Evolutionary conservation across 2,888 invertebrate species (phyloP).

Genomic region (Xestoiulus laeticollis): DNA sequence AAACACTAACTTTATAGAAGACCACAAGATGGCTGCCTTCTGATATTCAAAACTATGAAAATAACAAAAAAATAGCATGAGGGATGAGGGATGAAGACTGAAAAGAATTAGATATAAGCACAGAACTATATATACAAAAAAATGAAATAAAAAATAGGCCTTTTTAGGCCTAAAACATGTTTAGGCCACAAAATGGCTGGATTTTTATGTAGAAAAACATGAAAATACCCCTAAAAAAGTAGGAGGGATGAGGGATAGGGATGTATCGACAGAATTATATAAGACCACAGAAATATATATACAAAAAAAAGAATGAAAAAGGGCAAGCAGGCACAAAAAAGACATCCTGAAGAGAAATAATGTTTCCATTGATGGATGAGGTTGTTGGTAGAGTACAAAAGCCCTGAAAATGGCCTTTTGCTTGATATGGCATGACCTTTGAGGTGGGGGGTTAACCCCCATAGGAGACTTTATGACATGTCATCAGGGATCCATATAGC

Average conservation of each 20-base stretch:
- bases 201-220: neutral
- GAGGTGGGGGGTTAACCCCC: neutral
- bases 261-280: neutral
- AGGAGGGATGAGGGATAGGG: conserved; percentile 12
- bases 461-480: conserved; percentile 22
- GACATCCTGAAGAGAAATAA: conserved; percentile 23
- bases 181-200: conserved; percentile 1
- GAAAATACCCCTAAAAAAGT: neutral
- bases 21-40: neutral
- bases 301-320: neutral
- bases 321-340: neutral
- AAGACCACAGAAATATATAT: neutral
- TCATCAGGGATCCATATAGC: conserved; percentile 24
- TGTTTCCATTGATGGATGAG: conserved; percentile 37
- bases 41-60: neutral
- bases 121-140: neutral
- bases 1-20: no score
- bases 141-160: conserved; percentile 2
- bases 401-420: conserved; percentile 23
- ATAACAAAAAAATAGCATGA: neutral
- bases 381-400: conserved; percentile 20
- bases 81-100: neutral
- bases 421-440: conserved; percentile 2
- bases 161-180: no score
- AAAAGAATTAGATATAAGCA: neutral